Evolutionary conservation across 2,888 invertebrate species (phyloP), one percentile per base, ranked within the genome.

Genomic region (Ichneumon xanthorius): DNA sequence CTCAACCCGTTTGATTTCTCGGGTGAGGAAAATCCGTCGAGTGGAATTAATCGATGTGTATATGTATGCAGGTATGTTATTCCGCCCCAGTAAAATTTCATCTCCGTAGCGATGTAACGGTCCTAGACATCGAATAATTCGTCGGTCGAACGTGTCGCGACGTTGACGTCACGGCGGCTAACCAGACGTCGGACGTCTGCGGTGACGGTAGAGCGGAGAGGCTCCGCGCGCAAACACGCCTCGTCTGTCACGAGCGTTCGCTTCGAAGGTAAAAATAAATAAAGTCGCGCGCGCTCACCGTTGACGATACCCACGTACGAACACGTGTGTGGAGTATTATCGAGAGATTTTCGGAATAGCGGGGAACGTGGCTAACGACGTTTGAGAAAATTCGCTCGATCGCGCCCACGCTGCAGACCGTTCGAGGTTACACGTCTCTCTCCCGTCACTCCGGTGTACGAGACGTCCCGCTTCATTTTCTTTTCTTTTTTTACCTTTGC

Each of bases 361-460:
- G 61, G 45, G 19, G 37, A 55, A 58, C 26, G 58, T 22, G 16
- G 14, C 65, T 37, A 6, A 58, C 30, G 48, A 48, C 70, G 33
- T 63, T 79, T 71, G 61, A 48, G 70, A 71, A 61, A 79, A 79
- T 79, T 70, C 70, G 48, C 45, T 79, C 78, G 61, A 65, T 79
- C 37, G n/a, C 72, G 61, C 82, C 70, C 79, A 72, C 81, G 70
- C 72, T 55, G 7, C 65, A 40, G 63, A 65, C 53, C 50, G 22
- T 45, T 75, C 85, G 85, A 85, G 81, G 81, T 67, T 48, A n/a
- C 26, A 40, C n/a, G 61, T 67, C 53, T 48, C 26, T 78, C 58
- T 68, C 68, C 78, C 70, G 81, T 81, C 63, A 79, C 85, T 81
- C 81, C 77, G 50, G 70, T 37, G 9, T 37, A 7, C 7, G 37